Evolutionary conservation across 2,797 vertebrate genomes (phyloP), one percentile per base, ranked within the genome.

Genomic region (Rachycentron canadum): DNA sequence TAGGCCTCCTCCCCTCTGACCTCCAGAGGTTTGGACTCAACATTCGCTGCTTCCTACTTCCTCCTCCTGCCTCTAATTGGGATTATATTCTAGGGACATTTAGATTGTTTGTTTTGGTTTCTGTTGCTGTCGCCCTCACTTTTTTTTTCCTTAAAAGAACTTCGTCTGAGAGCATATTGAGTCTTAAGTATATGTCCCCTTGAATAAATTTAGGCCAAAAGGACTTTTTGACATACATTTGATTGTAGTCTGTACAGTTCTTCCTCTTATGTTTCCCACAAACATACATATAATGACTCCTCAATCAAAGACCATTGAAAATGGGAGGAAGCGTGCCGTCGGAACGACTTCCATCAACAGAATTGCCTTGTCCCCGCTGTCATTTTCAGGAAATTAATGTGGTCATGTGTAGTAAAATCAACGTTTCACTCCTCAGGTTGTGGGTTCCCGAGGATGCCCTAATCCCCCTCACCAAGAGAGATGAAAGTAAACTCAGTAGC

Each of bases 1-100:
- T 99, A 84, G 98, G 98, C 90, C 96, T 99, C 87, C 96, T 99
- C 90, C 98, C 98, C 85, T 99, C 98, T 83, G 98, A 99, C 90
- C 94, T 99, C 75, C 64, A 95, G 90, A 97, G 98, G 98, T 99
- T 94, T 95, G 94, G 92, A 93, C 88, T 86, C 81, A 49, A 67
- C 84, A 81, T 90, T 93, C 68, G 70, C 88, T 88, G 89, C 90
- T 90, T 93, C 91, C 92, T 90, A 88, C 79, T 89, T 91, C 91
- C 81, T 91, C 78, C 86, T 91, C 83, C 89, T 89, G 86, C 89
- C 91, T 94, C 85, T 92, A 94, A 91, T 93, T 92, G 88, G 87
- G 85, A 91, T 93, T 89, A 91, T 93, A 92, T 94, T 93, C 89
- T 90, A 81, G 89, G 88, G 91, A 91, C 86, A 81, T 90, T 91